phyloP scores from a whole-genome alignment of 1,140 invertebrate species.

The Drosophila ficusphila region DNA sequence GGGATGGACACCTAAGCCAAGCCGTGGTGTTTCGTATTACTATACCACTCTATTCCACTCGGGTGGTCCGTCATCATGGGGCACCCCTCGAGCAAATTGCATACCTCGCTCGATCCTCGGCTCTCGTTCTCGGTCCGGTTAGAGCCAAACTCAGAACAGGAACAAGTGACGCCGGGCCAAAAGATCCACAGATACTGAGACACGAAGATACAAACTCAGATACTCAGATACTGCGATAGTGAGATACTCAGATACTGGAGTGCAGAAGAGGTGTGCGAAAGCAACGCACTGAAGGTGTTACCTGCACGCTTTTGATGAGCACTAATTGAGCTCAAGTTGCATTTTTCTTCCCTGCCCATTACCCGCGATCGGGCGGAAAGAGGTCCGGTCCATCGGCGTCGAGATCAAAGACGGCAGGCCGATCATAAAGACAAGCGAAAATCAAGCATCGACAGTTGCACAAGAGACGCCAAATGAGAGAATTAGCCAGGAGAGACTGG shows the following conservation, averaged over 20 bases:
- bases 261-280: constrained; percentile 61
- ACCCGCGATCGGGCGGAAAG: constrained; percentile 36
- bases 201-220: background rate
- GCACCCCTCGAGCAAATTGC: constrained; percentile 70
- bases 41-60: constrained; percentile 12
- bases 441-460: constrained; percentile 77
- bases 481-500: constrained; percentile 32
- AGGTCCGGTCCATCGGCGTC: constrained; percentile 43
- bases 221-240: background rate
- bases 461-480: constrained; percentile 37
- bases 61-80: constrained; percentile 62
- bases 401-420: constrained; percentile 76
- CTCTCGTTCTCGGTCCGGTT: constrained; percentile 42
- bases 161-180: constrained; percentile 56
- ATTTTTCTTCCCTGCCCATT: constrained; percentile 72
- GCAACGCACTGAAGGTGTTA: constrained; percentile 81
- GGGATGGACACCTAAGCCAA: constrained; percentile 5
- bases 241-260: background rate
- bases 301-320: constrained; percentile 82
- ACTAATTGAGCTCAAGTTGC: constrained; percentile 82
- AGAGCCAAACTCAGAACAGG: constrained; percentile 41
- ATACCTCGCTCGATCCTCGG: constrained; percentile 34
- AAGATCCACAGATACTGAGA: constrained; percentile 35
- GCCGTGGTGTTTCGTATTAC: background rate
- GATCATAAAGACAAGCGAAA: constrained; percentile 74